A percentile compares a stretch with the other conserved stretches of the same genome.
Evolutionary conservation across 2,113 vertebrate genomes (phyloP).

Genomic region (Oncorhynchus tshawytscha): DNA sequence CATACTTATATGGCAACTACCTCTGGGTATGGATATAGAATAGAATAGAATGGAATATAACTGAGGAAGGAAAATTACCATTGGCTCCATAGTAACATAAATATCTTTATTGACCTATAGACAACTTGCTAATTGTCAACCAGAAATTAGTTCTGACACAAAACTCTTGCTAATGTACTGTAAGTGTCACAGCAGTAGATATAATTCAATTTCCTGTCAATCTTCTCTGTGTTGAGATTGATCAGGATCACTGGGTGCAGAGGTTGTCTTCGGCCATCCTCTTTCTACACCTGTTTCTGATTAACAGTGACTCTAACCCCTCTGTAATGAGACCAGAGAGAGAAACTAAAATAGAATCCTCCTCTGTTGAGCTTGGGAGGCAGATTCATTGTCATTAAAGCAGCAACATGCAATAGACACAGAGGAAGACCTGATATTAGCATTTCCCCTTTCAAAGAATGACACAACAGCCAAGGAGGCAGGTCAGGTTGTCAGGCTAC

Average conservation of each 20-base stretch:
- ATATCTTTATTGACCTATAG: too few species aligned
- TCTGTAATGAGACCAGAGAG: not conserved
- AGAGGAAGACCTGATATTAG: not conserved
- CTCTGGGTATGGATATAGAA: not conserved
- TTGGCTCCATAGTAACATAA: too few species aligned
- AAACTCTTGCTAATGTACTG: too few species aligned
- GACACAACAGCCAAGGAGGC: slow-evolving; percentile 24
- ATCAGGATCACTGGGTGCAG: not conserved
- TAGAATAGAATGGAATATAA: too few species aligned
- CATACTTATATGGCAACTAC: slow-evolving; percentile 1
- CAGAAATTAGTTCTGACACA: too few species aligned
- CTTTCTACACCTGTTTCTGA: not conserved
- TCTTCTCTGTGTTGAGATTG: too few species aligned
- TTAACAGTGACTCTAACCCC: not conserved
- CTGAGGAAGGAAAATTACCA: too few species aligned
- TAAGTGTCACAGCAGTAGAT: too few species aligned
- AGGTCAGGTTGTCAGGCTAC: slow-evolving; percentile 39
- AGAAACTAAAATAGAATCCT: not conserved
- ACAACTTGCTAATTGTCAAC: too few species aligned
- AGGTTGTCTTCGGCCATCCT: not conserved
- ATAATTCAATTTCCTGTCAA: too few species aligned
- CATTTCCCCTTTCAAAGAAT: slow-evolving; percentile 2
- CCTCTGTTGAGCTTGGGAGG: not conserved
- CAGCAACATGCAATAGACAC: not conserved
- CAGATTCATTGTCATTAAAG: not conserved